Conservation (phyloP, 2,888 invertebrate genomes). For the Caenorhabditis panamensis region DNA sequence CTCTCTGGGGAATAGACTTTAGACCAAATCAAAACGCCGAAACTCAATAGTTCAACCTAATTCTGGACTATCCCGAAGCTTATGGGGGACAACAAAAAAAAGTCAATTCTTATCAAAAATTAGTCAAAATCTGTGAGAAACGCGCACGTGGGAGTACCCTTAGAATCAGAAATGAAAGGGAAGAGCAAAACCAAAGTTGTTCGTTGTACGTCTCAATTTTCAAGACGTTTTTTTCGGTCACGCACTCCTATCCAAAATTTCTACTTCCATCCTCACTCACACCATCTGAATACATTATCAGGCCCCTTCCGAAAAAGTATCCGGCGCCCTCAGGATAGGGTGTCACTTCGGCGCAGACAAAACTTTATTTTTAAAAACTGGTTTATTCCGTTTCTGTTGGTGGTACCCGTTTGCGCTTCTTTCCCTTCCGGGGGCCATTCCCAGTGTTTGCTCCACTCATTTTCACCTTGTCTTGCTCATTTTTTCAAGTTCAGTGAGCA, state of each 20-base stretch:
- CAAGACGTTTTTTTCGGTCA: conserved; percentile 15
- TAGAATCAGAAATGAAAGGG: not conserved
- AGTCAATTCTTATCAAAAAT: conserved; percentile 34
- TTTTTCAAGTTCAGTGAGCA: conserved; percentile 41
- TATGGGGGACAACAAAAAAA: not conserved
- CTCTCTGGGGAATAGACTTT: not conserved
- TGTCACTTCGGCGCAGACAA: conserved; percentile 37
- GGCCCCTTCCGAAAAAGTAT: conserved; percentile 19
- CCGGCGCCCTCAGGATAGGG: conserved; percentile 5
- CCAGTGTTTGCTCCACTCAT: conserved; percentile 31
- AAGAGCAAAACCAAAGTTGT: conserved; percentile 10
- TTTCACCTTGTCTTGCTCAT: conserved; percentile 12
- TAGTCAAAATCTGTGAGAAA: not conserved
- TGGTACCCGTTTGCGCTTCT: conserved; percentile 12
- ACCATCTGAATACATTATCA: conserved; percentile 52
- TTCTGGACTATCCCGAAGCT: not conserved
- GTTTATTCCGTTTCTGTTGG: conserved; percentile 5
- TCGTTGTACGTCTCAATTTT: conserved; percentile 29
- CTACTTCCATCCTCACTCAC: conserved; percentile 11
- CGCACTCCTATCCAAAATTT: conserved; percentile 37
- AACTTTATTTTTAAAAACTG: conserved; percentile 29
- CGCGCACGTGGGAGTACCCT: not conserved
- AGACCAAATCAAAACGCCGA: not conserved
- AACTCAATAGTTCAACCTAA: not conserved
- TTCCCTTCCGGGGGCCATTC: conserved; percentile 1